phyloP scores from a whole-genome alignment of 1,140 invertebrate genomes.

The Acromyrmex heyeri region DNA sequence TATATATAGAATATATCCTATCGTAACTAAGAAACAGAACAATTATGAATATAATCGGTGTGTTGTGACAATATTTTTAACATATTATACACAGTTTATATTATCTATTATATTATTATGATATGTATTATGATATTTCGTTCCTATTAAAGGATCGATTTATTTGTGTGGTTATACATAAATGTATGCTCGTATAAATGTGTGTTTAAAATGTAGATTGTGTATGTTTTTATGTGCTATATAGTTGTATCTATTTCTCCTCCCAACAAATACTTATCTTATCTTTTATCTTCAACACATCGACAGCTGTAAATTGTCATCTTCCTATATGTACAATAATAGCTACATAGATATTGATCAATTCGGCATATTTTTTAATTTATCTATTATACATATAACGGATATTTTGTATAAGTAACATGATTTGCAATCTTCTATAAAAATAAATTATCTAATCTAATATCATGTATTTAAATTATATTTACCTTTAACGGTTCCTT shows the following conservation, averaged over 20 bases:
- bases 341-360: neutral
- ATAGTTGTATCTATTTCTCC: slow-evolving; percentile 1
- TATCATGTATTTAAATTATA: slow-evolving; percentile 5
- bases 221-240: slow-evolving; percentile 10
- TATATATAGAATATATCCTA: neutral
- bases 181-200: slow-evolving; percentile 4
- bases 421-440: neutral
- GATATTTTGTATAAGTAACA: slow-evolving; percentile 17
- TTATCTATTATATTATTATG: neutral
- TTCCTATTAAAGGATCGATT: neutral
- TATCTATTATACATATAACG: neutral
- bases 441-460: slow-evolving; percentile 15
- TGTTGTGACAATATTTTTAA: slow-evolving; percentile 17
- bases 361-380: neutral
- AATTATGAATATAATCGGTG: slow-evolving; percentile 15
- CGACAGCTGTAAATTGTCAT: neutral
- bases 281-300: neutral
- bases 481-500: no score
- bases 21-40: neutral
- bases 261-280: neutral
- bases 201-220: slow-evolving; percentile 20
- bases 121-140: neutral
- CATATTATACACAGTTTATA: slow-evolving; percentile 1
- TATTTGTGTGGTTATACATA: neutral
- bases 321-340: slow-evolving; percentile 25